Percentiles rank a stretch among this genome's conserved stretches.
These are phyloP conservation scores for Polyergus mexicanus DNA, from an alignment of 1,140 invertebrate genomes.

Conservation along the genomic window DNA sequence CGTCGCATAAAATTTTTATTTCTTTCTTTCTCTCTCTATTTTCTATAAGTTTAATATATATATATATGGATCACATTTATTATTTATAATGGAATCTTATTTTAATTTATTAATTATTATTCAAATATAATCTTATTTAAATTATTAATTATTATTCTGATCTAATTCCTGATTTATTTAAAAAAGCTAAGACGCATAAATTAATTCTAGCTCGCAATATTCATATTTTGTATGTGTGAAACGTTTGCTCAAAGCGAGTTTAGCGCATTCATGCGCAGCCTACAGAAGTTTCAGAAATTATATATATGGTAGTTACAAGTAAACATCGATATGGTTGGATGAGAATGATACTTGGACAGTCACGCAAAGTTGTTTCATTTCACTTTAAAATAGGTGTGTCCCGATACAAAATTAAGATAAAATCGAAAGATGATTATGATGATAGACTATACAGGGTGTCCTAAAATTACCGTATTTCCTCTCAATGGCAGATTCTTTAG, in stretches of 20 bases:
- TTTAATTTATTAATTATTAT: constrained; percentile 22
- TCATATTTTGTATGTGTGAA: neutral
- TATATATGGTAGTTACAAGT: neutral
- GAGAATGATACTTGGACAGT: constrained; percentile 4
- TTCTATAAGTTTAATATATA: neutral
- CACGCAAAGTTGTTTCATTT: constrained; percentile 17
- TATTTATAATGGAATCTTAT: constrained; percentile 20
- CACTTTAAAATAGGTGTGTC: neutral
- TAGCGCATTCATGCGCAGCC: constrained; percentile 25
- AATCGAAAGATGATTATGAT: constrained; percentile 11
- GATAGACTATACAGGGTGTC: too few species aligned
- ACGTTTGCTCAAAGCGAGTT: neutral
- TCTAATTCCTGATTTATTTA: constrained; percentile 12
- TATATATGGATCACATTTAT: constrained; percentile 4
- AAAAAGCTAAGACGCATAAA: neutral
- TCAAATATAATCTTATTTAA: neutral
- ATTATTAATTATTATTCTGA: constrained; percentile 26
- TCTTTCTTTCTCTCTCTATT: neutral
- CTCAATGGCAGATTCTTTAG: too few species aligned
- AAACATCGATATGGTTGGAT: constrained; percentile 12
- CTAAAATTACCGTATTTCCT: too few species aligned
- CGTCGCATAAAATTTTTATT: neutral
- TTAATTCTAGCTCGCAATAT: neutral
- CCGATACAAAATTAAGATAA: constrained; percentile 12
- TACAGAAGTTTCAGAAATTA: constrained; percentile 32